Evolutionary conservation across 2,113 vertebrate species (phyloP).

Genomic region (Lamprologus tigripictilis): DNA sequence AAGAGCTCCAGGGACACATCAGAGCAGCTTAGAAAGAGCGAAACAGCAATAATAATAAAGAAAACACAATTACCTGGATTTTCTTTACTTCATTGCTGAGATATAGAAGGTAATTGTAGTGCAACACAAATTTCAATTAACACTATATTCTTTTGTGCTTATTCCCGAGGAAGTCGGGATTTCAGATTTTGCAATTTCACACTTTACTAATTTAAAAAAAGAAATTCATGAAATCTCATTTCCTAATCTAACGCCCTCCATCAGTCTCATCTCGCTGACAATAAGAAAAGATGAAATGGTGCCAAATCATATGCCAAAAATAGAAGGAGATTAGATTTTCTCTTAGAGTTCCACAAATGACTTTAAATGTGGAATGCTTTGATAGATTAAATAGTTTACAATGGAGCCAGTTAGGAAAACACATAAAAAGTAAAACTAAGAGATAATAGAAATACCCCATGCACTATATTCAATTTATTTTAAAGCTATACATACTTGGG

Average conservation of each 20-base stretch:
- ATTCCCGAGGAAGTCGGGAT: neutral
- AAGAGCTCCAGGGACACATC: neutral
- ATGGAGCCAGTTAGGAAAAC: neutral
- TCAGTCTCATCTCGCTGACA: neutral
- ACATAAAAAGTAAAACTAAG: neutral
- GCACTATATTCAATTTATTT: neutral
- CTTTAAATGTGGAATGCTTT: neutral
- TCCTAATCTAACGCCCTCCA: neutral
- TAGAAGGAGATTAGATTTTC: neutral
- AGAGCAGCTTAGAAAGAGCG: neutral
- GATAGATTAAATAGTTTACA: neutral
- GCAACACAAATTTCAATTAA: neutral
- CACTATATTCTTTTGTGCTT: neutral
- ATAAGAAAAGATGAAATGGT: neutral
- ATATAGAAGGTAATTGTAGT: neutral
- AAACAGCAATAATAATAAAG: neutral
- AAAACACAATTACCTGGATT: neutral
- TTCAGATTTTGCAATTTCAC: conserved; percentile 1
- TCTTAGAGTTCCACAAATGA: neutral
- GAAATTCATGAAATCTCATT: neutral
- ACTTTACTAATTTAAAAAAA: neutral
- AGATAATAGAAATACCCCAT: neutral
- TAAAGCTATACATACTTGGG: neutral
- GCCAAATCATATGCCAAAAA: neutral
- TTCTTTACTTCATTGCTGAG: neutral